Percentiles rank a stretch among this genome's conserved stretches.
Conservation (phyloP, 2,888 invertebrate genomes). For the Orchesella flavescens region DNA sequence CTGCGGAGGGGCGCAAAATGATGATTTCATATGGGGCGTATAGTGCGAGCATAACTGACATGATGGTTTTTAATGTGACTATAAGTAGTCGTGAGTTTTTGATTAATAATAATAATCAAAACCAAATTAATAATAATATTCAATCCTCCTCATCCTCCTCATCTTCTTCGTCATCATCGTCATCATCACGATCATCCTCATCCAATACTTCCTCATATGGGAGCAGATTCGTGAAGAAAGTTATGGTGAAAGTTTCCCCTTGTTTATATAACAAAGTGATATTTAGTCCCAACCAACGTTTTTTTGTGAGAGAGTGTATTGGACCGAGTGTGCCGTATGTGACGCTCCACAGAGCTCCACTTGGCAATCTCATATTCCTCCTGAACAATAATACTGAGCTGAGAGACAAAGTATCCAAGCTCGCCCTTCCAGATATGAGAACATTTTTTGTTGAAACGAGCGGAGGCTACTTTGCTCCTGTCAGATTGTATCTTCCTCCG, state of each 20-base stretch:
- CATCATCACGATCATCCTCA: no score
- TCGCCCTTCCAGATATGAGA: constrained; percentile 85
- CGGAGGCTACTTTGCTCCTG: constrained; percentile 82
- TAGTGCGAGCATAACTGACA: constrained; percentile 57
- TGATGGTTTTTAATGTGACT: constrained; percentile 52
- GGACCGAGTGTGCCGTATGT: constrained; percentile 77
- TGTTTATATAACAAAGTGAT: constrained; percentile 71
- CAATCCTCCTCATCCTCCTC: no score
- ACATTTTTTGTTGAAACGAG: constrained; percentile 80
- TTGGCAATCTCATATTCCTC: constrained; percentile 64
- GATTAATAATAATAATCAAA: constrained; percentile 45
- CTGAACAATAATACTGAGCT: constrained; percentile 81
- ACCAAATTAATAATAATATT: background rate
- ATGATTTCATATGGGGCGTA: constrained; percentile 36
- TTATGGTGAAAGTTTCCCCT: constrained; percentile 53
- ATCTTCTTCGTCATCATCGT: no score
- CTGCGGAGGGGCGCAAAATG: constrained; percentile 9
- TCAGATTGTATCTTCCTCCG: constrained; percentile 87
- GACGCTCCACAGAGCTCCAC: constrained; percentile 72
- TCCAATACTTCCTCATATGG: no score
- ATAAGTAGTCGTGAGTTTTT: constrained; percentile 1
- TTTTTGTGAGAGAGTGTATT: constrained; percentile 84
- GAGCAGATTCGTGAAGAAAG: constrained; percentile 22
- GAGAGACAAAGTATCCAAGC: constrained; percentile 78
- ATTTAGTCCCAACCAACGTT: constrained; percentile 75